A percentile compares a stretch with the other conserved stretches of the same genome.
phyloP scores from a whole-genome alignment of 1,140 invertebrate genomes.

The Aphidius ervi region DNA sequence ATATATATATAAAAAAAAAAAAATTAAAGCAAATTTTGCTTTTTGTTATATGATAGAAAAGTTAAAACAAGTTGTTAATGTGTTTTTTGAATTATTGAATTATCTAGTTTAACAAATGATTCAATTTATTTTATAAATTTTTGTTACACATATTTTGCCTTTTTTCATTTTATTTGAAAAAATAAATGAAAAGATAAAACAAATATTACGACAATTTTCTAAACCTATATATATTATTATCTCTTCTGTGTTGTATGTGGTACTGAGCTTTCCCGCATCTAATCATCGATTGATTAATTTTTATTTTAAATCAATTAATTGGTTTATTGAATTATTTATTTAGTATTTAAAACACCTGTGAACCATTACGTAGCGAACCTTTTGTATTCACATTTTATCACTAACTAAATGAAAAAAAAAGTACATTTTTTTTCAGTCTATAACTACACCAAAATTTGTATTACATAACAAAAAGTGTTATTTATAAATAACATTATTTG shows the following conservation, averaged over 20 bases:
- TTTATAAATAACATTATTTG: too few relatives aligned
- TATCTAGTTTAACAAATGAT: background rate
- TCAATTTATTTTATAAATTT: background rate
- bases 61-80: slow-evolving; percentile 1
- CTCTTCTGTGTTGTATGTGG: slow-evolving; percentile 37
- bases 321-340: slow-evolving; percentile 27
- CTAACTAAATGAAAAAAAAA: background rate
- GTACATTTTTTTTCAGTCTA: slow-evolving; percentile 1
- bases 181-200: background rate
- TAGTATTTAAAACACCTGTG: slow-evolving; percentile 35
- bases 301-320: slow-evolving; percentile 23
- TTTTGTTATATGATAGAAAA: background rate
- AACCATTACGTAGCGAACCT: slow-evolving; percentile 52
- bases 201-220: slow-evolving; percentile 10
- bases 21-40: background rate
- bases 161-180: slow-evolving; percentile 5
- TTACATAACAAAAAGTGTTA: too few relatives aligned
- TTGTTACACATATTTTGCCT: slow-evolving; percentile 1
- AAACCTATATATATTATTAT: slow-evolving; percentile 5
- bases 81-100: slow-evolving; percentile 5
- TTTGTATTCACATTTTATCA: slow-evolving; percentile 20
- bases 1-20: slow-evolving; percentile 2
- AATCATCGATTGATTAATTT: slow-evolving; percentile 24
- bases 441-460: slow-evolving; percentile 3
- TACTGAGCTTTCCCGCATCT: slow-evolving; percentile 40